Evolutionary conservation across 1,140 invertebrate species (phyloP).

Genomic region (Meloidogyne hapla): DNA sequence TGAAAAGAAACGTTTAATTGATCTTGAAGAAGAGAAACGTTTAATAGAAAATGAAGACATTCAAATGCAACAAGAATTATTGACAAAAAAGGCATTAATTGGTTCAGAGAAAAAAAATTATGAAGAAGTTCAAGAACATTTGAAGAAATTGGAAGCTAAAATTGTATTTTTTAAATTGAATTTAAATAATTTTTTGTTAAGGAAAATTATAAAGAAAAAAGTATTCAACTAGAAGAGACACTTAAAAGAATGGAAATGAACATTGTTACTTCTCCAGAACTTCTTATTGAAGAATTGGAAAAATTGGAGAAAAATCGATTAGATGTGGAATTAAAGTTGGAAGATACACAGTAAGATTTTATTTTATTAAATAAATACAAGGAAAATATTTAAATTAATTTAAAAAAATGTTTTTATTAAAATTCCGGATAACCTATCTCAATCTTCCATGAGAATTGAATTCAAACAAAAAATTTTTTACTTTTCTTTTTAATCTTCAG

Average conservation of each 20-base stretch:
- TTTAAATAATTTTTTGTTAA: background rate
- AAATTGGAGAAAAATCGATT: background rate
- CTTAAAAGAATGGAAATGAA: slow-evolving; percentile 25
- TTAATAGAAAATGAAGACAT: background rate
- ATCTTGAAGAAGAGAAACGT: background rate
- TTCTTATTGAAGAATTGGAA: slow-evolving; percentile 10
- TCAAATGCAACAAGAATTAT: slow-evolving; percentile 5
- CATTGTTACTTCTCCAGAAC: slow-evolving; percentile 22
- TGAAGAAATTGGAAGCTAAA: background rate
- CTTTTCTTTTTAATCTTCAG: background rate
- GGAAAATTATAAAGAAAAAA: background rate
- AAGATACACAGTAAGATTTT: background rate
- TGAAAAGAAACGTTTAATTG: background rate
- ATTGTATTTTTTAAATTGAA: background rate
- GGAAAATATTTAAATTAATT: background rate
- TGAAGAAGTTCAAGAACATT: background rate
- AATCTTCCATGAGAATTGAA: no score
- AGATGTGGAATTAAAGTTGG: background rate
- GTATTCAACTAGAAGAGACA: slow-evolving; percentile 11
- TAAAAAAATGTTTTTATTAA: no score
- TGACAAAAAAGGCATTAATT: background rate
- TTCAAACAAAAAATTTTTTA: no score
- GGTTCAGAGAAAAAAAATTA: slow-evolving; percentile 10
- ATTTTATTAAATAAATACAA: background rate
- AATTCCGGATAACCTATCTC: no score